A percentile compares a stretch with the other conserved stretches of the same genome.
Evolutionary conservation across 2,888 invertebrate species (phyloP).

Genomic region (Lamellibrachia columna): DNA sequence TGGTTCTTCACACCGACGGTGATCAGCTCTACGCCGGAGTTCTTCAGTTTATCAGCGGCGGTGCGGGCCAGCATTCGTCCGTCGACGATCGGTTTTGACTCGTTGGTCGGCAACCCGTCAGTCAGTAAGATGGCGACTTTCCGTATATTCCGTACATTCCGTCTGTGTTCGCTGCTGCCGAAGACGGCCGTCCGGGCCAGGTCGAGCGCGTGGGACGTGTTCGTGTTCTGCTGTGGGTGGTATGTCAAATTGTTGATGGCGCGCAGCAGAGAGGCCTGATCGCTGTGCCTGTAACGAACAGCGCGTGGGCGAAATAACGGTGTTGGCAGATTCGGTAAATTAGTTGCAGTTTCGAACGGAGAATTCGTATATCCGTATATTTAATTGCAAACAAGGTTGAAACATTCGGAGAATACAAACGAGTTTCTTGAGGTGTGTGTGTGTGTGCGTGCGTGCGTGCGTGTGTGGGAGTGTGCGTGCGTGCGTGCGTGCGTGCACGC

Average conservation of each 20-base stretch:
- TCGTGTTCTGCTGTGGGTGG: constrained; percentile 13
- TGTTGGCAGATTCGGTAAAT: not conserved
- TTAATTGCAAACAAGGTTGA: not conserved
- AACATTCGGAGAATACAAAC: too few relatives aligned
- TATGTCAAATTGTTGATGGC: constrained; percentile 16
- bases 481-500: too few relatives aligned
- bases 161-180: constrained; percentile 9
- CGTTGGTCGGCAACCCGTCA: constrained; percentile 24
- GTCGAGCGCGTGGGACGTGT: constrained; percentile 23
- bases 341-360: not conserved
- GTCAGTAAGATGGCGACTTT: constrained; percentile 25
- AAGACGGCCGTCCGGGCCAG: constrained; percentile 18
- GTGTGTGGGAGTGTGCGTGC: too few relatives aligned
- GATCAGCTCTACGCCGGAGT: constrained; percentile 7
- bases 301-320: not conserved
- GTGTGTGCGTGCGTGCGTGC: too few relatives aligned
- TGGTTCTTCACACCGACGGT: constrained; percentile 17
- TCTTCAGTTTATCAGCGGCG: not conserved
- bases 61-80: not conserved
- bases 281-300: not conserved
- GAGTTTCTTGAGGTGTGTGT: too few relatives aligned
- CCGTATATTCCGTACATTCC: constrained; percentile 13
- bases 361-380: not conserved
- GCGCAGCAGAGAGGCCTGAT: not conserved
- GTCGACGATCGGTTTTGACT: not conserved